Base-by-base conservation (phyloP, 1,140 invertebrate species). In the Bilobella aurantiaca region DNA sequence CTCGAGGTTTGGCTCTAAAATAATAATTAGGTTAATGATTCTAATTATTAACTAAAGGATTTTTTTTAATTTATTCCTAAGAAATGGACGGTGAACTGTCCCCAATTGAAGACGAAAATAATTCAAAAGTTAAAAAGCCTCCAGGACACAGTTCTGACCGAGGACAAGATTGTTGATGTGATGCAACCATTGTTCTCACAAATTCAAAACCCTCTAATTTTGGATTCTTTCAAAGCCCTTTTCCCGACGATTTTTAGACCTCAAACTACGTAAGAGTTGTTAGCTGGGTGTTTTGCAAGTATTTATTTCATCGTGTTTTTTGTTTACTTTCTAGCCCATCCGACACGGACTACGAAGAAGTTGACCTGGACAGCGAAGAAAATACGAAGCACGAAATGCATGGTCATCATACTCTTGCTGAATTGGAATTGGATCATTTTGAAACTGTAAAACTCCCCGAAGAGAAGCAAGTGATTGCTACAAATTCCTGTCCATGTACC, bases 381-480 rank as follows among this genome's bases (percentile, higher is more conserved):
- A 31, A 14, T 1, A 21, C 46, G 28, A 53, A 53, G 49, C 25
- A 12, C 5, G 49, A 53, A 5, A 5, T 5, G 14, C 49, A 53
- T 16, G 49, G 49, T 14, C 21, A 12, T 53, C 23, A 12, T 14
- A 42, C n/a, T n/a, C 37, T n/a, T 8, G 23, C 21, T 8, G 49
- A 53, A 23, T 5, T 53, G 25, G 49, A 53, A 53, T 16, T 53
- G 49, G 49, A 53, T 23, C 32, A 66, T 42, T 34, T 32, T 30
- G 70, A 72, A 64, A 25, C 58, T 18, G 62, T 72, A 0, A 69
- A 65, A 28, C 30, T 72, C 0, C 70, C 70, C 18, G 70, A 72
- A 58, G 70, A 72, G 65, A 64, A 58, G 3, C 25, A 28, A 1
- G 32, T 69, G n/a, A 62, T 62, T 31, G 67, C 67, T 0, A 69